Evolutionary conservation across 1,140 invertebrate species (phyloP).

Genomic region (Zaprionus tsacasi): DNA sequence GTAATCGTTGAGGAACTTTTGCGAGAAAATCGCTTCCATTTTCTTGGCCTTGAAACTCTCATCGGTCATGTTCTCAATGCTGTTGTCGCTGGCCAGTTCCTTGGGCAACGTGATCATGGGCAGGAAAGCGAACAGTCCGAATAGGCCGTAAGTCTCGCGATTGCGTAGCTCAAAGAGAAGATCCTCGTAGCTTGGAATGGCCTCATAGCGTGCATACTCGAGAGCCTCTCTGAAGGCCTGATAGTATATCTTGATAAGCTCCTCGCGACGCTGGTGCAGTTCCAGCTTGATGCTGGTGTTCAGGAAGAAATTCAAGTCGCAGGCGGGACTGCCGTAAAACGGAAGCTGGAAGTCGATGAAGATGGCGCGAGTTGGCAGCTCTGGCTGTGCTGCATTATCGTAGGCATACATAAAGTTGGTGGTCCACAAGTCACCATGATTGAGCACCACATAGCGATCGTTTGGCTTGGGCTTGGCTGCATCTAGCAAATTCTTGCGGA

Average conservation of each 20-base stretch:
- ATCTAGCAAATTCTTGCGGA: conserved; percentile 72
- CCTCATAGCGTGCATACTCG: conserved; percentile 77
- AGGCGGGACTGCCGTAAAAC: conserved; percentile 75
- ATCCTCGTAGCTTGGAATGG: conserved; percentile 83
- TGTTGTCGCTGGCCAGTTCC: conserved; percentile 63
- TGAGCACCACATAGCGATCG: conserved; percentile 85
- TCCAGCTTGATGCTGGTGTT: conserved; percentile 73
- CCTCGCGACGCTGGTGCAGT: conserved; percentile 70
- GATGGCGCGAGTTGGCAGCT: conserved; percentile 85
- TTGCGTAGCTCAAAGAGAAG: conserved; percentile 74
- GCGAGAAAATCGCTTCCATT: conserved; percentile 59
- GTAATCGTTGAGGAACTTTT: conserved; percentile 56
- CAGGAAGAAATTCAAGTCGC: conserved; percentile 78
- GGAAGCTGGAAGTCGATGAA: conserved; percentile 84
- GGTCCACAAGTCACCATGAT: conserved; percentile 88
- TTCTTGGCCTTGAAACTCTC: conserved; percentile 56
- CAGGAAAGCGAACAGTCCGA: conserved; percentile 67
- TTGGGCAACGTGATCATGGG: conserved; percentile 74
- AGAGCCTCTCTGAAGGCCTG: conserved; percentile 75
- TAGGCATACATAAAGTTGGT: conserved; percentile 89
- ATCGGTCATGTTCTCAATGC: conserved; percentile 69
- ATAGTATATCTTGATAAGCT: conserved; percentile 78
- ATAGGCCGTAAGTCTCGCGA: conserved; percentile 74
- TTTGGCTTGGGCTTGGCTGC: conserved; percentile 65
- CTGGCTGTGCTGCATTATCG: conserved; percentile 74